Conservation (phyloP, 1,140 invertebrate species). For the Drosophila nigrodunni region DNA sequence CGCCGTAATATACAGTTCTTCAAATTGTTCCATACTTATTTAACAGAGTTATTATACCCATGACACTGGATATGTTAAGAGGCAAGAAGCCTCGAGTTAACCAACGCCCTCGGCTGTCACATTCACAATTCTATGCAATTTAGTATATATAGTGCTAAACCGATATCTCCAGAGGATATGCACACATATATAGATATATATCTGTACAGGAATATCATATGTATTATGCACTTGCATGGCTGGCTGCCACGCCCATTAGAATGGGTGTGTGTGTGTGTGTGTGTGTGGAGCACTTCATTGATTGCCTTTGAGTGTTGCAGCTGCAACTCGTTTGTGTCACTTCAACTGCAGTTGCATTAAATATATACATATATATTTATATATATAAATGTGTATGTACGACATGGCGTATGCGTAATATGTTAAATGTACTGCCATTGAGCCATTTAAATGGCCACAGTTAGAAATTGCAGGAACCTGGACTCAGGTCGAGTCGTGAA, state of each 20-base stretch:
- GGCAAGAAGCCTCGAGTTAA: slow-evolving; percentile 1
- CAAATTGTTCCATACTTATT: no score
- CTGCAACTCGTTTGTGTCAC: slow-evolving; percentile 53
- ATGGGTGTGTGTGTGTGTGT: neutral
- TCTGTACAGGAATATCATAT: neutral
- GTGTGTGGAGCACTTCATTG: slow-evolving; percentile 55
- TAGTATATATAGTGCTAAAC: slow-evolving; percentile 47
- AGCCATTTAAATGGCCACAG: slow-evolving; percentile 38
- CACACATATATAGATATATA: neutral
- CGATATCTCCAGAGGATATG: slow-evolving; percentile 47
- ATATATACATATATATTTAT: slow-evolving; percentile 8
- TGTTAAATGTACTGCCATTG: slow-evolving; percentile 38
- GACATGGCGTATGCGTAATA: slow-evolving; percentile 58
- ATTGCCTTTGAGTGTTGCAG: slow-evolving; percentile 64
- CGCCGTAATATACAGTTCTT: no score
- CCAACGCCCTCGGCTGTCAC: slow-evolving; percentile 48
- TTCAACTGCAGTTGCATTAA: slow-evolving; percentile 45
- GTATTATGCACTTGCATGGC: slow-evolving; percentile 32
- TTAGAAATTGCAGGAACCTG: slow-evolving; percentile 11
- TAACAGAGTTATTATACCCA: no score
- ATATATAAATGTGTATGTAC: neutral
- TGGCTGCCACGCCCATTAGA: slow-evolving; percentile 34
- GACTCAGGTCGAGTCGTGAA: neutral
- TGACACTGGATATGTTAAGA: neutral
- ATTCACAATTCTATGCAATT: slow-evolving; percentile 56